These are phyloP conservation scores for Euphonia xanthogaster DNA, from an alignment of 2,797 vertebrate species.

Conservation along the genomic window DNA sequence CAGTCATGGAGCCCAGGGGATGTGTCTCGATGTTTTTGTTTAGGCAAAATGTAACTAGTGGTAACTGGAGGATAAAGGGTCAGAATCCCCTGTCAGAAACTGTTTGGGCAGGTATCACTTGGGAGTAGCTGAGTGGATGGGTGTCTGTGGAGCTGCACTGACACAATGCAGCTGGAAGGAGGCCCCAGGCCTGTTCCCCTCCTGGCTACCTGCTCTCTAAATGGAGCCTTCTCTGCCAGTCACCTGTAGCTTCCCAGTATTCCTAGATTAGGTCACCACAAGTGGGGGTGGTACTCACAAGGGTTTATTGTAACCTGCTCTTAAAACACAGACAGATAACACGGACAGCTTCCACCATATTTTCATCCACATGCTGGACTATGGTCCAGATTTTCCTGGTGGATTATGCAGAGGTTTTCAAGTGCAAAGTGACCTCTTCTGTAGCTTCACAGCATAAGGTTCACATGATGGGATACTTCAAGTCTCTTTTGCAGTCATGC, in stretches of 20 bases:
- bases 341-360: neutral
- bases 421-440: neutral
- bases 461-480: neutral
- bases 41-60: neutral
- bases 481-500: neutral
- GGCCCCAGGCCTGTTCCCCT: neutral
- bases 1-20: neutral
- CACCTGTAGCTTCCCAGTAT: neutral
- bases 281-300: neutral
- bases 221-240: neutral
- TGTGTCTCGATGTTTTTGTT: neutral
- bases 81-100: neutral
- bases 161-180: neutral
- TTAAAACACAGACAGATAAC: neutral
- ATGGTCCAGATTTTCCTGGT: neutral
- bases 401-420: neutral
- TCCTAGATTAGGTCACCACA: neutral
- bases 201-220: neutral
- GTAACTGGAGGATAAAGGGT: constrained; percentile 12
- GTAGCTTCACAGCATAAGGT: neutral
- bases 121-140: neutral
- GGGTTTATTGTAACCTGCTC: neutral
- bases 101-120: neutral
- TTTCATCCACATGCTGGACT: neutral
- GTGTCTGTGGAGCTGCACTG: neutral